Base-by-base conservation (phyloP, 2,888 invertebrate genomes). In the Eristalinus aeneus region DNA sequence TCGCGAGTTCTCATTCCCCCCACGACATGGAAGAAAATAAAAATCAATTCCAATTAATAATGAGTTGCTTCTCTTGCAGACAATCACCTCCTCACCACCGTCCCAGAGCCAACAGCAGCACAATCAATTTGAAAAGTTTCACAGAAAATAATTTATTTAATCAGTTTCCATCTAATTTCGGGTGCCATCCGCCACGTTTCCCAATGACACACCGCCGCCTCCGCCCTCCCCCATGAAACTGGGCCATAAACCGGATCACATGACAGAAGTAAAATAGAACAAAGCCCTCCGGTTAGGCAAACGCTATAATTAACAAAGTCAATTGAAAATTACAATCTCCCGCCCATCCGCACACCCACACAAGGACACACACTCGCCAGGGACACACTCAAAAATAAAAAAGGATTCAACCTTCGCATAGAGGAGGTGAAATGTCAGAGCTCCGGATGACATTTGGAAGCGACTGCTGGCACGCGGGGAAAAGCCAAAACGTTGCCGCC, bases 291-390 rank as follows among this genome's bases (percentile, higher is more conserved):
- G 61, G 79, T 23, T 75, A 76, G 76, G 80, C 71, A 72, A 80
- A 76, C 53, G 77, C 77, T 74, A 77, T 86, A 82, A 86, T 86
- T 86, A 86, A 78, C 77, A 73, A 67, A 86, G 86, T 82, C 86
- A 86, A 86, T 86, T 82, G 86, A 82, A 82, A 86, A 74, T 86
- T 78, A 86, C 77, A 82, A 73, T 6, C 34, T 10, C 10, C 34
- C 34, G 9, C 10, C 34, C 34, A 6, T 10, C 46, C 46, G 2
- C 39, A 12, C 27, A 27, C 27, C 12, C n/a, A 46, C 46, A 73
- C 67, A n/a, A n/a, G 36, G 31, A 12, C 9, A 36, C 32, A 64
- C 27, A 46, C 73, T 27, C 32, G 12, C 39, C 46, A 46, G 46
- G 46, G 46, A 8, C 2, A 27, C 5, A 3, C 27, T 27, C 27